Base-by-base conservation (phyloP, 2,113 vertebrate genomes). In the Sphaerodactylus townsendi region DNA sequence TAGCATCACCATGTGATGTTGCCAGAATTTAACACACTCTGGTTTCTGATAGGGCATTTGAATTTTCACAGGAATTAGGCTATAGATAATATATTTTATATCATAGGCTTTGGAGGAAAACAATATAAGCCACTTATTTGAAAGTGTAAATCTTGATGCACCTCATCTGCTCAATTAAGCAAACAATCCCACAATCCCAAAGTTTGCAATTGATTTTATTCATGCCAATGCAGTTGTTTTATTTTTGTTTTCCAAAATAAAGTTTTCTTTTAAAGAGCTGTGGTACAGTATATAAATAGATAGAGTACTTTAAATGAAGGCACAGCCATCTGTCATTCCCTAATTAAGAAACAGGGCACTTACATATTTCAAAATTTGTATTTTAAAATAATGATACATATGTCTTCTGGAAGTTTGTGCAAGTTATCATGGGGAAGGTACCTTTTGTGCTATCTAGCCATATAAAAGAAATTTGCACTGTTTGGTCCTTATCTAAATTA, bases 281-380 rank as follows among this genome's bases (percentile, higher is more conserved):
- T 41, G 23, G 5, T 44, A 77, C 19, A 62, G 39, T 46, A 78
- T 70, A 77, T 56, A 84, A 77, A 84, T 70, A 17, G 37, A 70
- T 71, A 35, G 13, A 46, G 71, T 62, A 71, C 71, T 84, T 84
- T 78, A 84, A 84, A 62, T 62, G 66, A 78, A 59, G 39, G 65
- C 25, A 71, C 33, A 62, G 39, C 66, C 75, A 84, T 84, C 83
- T 78, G 65, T 71, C 75, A 78, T 59, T 17, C 13, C 46, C 37
- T 78, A 59, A 71, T 84, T 84, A 48, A 44, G 65, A 62, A 71
- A 70, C 53, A 35, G 66, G 33, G 9, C 59, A 84, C 46, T 37
- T 35, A 78, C 53, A 64, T 62, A 71, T 71, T 78, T 84, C n/a
- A 48, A 71, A 77, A 84, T 33, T 33, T n/a, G 69, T 62, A 17